phyloP scores from a whole-genome alignment of 2,113 vertebrate genomes.

The Pardalotus punctatus region DNA sequence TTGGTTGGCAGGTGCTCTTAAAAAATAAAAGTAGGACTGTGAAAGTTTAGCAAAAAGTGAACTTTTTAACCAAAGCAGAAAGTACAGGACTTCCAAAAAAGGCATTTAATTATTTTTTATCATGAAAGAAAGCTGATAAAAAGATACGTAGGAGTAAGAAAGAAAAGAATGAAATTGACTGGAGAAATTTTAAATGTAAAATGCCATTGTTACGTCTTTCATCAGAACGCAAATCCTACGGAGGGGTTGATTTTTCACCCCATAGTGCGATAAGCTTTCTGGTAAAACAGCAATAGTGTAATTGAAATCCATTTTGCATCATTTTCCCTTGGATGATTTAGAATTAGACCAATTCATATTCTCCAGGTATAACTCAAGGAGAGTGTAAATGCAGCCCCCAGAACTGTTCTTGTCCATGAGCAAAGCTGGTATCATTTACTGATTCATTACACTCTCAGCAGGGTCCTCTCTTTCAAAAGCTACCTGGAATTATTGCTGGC shows the following conservation, averaged over 20 bases:
- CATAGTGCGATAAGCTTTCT: slow-evolving; percentile 6
- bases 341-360: slow-evolving; percentile 69
- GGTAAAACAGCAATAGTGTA: slow-evolving; percentile 31
- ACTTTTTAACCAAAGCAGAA: background rate
- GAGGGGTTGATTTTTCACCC: slow-evolving; percentile 5
- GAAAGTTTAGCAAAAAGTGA: background rate
- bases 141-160: background rate
- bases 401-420: slow-evolving; percentile 41
- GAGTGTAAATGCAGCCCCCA: slow-evolving; percentile 2
- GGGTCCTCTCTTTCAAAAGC: slow-evolving; percentile 62
- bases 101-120: background rate
- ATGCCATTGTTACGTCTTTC: background rate
- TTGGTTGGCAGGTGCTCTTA: background rate
- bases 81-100: background rate
- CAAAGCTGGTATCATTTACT: slow-evolving; percentile 55
- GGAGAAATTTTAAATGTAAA: background rate
- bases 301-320: slow-evolving; percentile 61
- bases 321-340: slow-evolving; percentile 62
- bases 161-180: background rate
- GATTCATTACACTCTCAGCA: slow-evolving; percentile 72
- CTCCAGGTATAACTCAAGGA: slow-evolving; percentile 3
- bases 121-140: background rate
- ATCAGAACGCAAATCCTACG: background rate
- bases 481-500: slow-evolving; percentile 62
- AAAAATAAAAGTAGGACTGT: background rate